Evolutionary conservation across 2,113 vertebrate genomes (phyloP).

Genomic region (Origma solitaria): DNA sequence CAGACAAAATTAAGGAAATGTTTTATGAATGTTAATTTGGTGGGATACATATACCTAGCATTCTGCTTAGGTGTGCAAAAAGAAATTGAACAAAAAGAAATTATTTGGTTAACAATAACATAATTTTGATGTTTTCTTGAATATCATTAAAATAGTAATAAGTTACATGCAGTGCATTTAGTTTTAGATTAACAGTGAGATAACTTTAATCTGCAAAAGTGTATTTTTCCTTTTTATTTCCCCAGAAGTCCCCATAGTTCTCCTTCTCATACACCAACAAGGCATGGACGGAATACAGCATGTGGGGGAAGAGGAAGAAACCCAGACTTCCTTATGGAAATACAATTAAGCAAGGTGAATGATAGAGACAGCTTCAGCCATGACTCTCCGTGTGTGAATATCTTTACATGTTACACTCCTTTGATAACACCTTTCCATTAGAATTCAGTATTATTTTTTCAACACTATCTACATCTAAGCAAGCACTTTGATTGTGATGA

Average conservation of each 20-base stretch:
- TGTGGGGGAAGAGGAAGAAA: constrained; percentile 89
- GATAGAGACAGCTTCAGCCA: not conserved
- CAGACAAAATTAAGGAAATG: not conserved
- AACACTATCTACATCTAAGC: not conserved
- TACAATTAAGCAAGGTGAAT: constrained; percentile 93
- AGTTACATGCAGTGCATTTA: not conserved
- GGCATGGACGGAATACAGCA: constrained; percentile 71
- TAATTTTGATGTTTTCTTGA: not conserved
- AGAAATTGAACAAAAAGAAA: not conserved
- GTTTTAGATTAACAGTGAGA: not conserved
- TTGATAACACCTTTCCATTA: not conserved
- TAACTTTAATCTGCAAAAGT: not conserved
- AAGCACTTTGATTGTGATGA: not conserved
- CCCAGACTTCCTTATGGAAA: constrained; percentile 94
- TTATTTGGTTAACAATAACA: not conserved
- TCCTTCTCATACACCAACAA: constrained; percentile 89
- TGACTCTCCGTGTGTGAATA: not conserved
- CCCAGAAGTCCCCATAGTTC: constrained; percentile 89
- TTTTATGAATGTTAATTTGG: not conserved
- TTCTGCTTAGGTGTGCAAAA: not conserved
- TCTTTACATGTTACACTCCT: not conserved
- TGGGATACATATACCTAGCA: not conserved
- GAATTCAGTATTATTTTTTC: not conserved
- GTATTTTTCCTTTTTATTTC: not conserved
- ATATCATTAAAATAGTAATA: not conserved